These are phyloP conservation scores for Drosophila lacicola DNA, from an alignment of 2,888 invertebrate genomes.

Conservation along the genomic window DNA sequence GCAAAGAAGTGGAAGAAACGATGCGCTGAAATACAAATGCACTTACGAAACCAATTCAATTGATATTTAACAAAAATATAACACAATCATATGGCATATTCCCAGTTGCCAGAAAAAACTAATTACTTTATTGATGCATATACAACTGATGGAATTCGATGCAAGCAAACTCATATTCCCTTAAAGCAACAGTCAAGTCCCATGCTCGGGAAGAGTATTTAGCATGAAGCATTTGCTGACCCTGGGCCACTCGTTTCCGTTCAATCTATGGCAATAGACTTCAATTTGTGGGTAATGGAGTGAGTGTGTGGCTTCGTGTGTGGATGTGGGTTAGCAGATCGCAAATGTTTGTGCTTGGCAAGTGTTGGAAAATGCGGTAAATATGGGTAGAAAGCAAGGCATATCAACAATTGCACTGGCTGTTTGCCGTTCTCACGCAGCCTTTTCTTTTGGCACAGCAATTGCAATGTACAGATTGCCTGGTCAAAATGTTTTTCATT, in stretches of 20 bases:
- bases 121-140: too few relatives aligned
- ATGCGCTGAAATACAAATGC: not conserved
- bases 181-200: not conserved
- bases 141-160: too few relatives aligned
- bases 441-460: slow-evolving; percentile 3
- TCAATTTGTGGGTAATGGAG: slow-evolving; percentile 30
- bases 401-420: slow-evolving; percentile 37
- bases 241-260: not conserved
- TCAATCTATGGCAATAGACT: slow-evolving; percentile 19
- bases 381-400: slow-evolving; percentile 11
- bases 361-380: slow-evolving; percentile 28
- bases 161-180: too few relatives aligned
- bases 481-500: slow-evolving; percentile 35
- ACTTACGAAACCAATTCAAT: not conserved
- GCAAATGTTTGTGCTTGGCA: slow-evolving; percentile 25
- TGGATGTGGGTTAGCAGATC: slow-evolving; percentile 4
- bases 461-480: slow-evolving; percentile 17
- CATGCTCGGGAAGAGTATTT: slow-evolving; percentile 6
- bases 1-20: not conserved
- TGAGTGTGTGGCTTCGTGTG: not conserved
- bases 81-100: too few relatives aligned
- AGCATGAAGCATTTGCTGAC: not conserved
- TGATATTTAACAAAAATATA: too few relatives aligned
- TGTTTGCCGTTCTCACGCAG: slow-evolving; percentile 19
- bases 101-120: too few relatives aligned